Evolutionary conservation across 2,113 vertebrate genomes (phyloP), one percentile per base, ranked within the genome.

Genomic region (Capreolus pygargus): DNA sequence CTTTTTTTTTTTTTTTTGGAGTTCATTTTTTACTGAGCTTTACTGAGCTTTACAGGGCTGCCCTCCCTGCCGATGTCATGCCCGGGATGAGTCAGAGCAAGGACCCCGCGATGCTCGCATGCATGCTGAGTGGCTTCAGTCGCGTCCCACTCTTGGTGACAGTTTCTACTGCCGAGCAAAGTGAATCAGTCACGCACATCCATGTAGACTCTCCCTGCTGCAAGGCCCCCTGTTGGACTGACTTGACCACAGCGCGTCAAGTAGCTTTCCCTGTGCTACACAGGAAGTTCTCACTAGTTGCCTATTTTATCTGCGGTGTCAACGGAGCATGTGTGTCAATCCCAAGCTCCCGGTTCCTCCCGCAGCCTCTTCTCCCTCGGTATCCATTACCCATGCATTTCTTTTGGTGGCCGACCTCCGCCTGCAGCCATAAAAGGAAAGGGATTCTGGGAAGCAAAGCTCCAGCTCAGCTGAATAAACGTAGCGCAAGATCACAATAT

Each of bases 31-130:
- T n/a, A 36, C 1, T 36, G 67, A 23, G 33, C n/a, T 70, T 67
- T 19, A 19, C 8, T 3, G 33, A 19, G 8, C 33, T 17, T 67
- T 6, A 11, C 0, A 5, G 64, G 64, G 64, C 64, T 36, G 52
- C 64, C 64, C 9, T 19, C 33, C 33, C 17, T 67, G 16, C 50
- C 5, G 1, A 10, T 10, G 33, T 5, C 33, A 19, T 1, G 4
- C 33, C 33, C 8, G 1, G n/a, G n/a, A 5, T 11, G n/a, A 21
- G 8, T 17, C 16, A 2, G 17, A 11, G 64, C 64, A 11, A 36
- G 64, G 64, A 9, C 0, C 0, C n/a, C 5, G 9, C 2, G 64
- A n/a, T 0, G n/a, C 67, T 3, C 19, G 19, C 4, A 1, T 0
- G 19, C 19, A 1, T 11, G 64, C 64, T 9, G 33, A 36, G n/a